These are phyloP conservation scores for Lasioglossum malachurum DNA, from an alignment of 2,888 invertebrate species.

Conservation along the genomic window DNA sequence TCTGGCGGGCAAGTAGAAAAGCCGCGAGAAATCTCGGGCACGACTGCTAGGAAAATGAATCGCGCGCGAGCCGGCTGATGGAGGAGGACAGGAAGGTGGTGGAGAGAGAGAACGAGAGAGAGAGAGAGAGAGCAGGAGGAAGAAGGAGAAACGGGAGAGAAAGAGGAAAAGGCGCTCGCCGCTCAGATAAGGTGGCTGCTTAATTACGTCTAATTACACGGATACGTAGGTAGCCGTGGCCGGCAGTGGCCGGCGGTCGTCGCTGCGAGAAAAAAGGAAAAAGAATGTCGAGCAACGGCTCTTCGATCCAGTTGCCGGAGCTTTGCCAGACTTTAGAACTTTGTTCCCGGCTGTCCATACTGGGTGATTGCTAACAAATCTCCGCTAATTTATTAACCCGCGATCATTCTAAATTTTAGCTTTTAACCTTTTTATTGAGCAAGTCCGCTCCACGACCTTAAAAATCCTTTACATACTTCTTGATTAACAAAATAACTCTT, in stretches of 20 bases:
- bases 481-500: neutral
- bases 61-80: slow-evolving; percentile 30
- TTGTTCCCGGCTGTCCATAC: slow-evolving; percentile 33
- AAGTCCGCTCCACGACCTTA: neutral
- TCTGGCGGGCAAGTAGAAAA: slow-evolving; percentile 67
- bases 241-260: slow-evolving; percentile 41
- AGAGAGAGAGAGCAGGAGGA: neutral
- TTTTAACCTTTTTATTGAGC: neutral
- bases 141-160: neutral
- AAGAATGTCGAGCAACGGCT: slow-evolving; percentile 56
- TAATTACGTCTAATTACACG: slow-evolving; percentile 82
- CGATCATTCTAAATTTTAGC: neutral
- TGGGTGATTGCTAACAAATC: slow-evolving; percentile 17
- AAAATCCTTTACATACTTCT: neutral
- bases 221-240: slow-evolving; percentile 52
- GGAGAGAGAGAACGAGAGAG: neutral
- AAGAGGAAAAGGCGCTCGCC: slow-evolving; percentile 51
- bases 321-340: slow-evolving; percentile 48
- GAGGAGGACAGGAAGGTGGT: neutral
- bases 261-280: slow-evolving; percentile 35
- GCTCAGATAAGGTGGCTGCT: slow-evolving; percentile 78
- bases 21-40: slow-evolving; percentile 72
- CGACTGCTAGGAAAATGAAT: slow-evolving; percentile 58
- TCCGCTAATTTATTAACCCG: neutral
- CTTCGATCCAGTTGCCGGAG: slow-evolving; percentile 64